These are phyloP conservation scores for Melipona beecheii DNA, from an alignment of 2,888 invertebrate species.

Conservation along the genomic window DNA sequence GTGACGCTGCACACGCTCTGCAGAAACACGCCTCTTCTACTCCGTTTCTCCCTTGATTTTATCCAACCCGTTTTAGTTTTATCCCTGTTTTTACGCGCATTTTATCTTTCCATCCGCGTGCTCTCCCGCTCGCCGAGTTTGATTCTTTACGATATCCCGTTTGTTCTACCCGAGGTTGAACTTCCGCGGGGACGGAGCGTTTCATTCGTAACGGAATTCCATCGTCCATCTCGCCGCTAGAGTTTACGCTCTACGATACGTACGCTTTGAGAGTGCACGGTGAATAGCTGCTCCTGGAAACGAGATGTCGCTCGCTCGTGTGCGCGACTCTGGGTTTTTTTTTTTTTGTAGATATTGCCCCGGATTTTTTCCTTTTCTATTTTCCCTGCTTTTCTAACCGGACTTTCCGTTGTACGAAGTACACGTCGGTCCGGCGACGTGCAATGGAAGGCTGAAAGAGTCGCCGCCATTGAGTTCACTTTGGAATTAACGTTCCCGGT, in stretches of 20 bases:
- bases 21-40: neutral
- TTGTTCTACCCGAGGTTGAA: neutral
- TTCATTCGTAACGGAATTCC: neutral
- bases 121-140: neutral
- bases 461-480: neutral
- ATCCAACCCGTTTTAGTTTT: neutral
- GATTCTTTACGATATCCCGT: neutral
- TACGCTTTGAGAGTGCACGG: neutral
- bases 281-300: conserved; percentile 1
- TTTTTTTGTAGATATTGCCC: conserved; percentile 21
- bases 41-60: neutral
- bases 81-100: neutral
- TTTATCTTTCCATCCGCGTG: neutral
- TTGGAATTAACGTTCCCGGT: neutral
- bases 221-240: neutral
- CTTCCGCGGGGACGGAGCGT: neutral
- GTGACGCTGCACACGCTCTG: conserved; percentile 43
- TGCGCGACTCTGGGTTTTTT: neutral
- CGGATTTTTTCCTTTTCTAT: neutral
- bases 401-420: neutral
- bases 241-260: neutral
- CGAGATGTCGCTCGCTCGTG: conserved; percentile 14
- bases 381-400: neutral
- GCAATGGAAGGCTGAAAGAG: conserved; percentile 13
- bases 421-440: neutral